Percentiles rank a stretch among this genome's conserved stretches.
Evolutionary conservation across 1,140 invertebrate genomes (phyloP).

Genomic region (Ceratoteleas bidentatus): DNA sequence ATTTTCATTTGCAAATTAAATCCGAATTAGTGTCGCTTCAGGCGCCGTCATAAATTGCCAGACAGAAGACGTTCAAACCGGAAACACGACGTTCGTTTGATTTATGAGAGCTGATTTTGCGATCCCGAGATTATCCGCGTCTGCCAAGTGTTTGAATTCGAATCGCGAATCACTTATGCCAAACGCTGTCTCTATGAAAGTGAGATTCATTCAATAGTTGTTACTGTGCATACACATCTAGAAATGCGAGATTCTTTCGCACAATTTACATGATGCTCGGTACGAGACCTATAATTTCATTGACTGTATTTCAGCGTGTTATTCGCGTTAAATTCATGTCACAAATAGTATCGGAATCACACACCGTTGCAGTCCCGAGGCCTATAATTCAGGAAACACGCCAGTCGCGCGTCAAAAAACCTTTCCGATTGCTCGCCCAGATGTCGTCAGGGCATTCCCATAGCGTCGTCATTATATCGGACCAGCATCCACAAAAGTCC

Average conservation of each 20-base stretch:
- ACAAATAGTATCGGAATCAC: constrained; percentile 27
- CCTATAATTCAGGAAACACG: constrained; percentile 29
- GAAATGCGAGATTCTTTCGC: constrained; percentile 7
- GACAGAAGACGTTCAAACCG: no score
- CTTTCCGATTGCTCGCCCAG: constrained; percentile 16
- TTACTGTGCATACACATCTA: constrained; percentile 4
- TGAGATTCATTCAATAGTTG: constrained; percentile 29
- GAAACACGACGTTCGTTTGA: not conserved
- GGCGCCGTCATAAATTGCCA: no score
- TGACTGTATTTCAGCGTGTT: constrained; percentile 4
- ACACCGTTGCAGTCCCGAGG: constrained; percentile 1
- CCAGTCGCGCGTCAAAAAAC: constrained; percentile 7
- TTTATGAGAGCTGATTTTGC: not conserved
- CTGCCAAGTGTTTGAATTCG: constrained; percentile 5
- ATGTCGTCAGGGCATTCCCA: constrained; percentile 22
- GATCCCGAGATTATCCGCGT: not conserved
- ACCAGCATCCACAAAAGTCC: constrained; percentile 22
- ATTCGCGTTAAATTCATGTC: constrained; percentile 33
- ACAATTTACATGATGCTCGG: constrained; percentile 22
- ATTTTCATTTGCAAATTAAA: no score
- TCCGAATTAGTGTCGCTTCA: no score
- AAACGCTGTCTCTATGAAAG: constrained; percentile 21
- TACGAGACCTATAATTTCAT: constrained; percentile 24
- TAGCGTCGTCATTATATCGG: constrained; percentile 30
- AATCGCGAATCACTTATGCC: constrained; percentile 4